Evolutionary conservation across 2,797 vertebrate species (phyloP).

Genomic region (Argyrosomus regius): DNA sequence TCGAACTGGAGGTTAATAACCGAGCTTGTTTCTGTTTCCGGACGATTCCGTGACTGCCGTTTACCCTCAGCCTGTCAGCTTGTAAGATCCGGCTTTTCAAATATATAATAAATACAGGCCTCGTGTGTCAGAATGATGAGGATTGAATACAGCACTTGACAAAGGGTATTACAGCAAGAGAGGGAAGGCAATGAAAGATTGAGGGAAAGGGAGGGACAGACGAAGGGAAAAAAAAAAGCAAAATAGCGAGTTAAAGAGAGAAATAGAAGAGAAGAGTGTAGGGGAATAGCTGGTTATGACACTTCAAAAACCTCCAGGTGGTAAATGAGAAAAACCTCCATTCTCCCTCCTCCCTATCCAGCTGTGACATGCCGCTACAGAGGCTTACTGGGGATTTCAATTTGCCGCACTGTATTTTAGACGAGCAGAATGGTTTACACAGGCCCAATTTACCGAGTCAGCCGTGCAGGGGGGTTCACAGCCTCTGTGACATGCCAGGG

Average conservation of each 20-base stretch:
- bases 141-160: constrained; percentile 60
- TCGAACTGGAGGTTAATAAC: constrained; percentile 63
- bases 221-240: constrained; percentile 9
- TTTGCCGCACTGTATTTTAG: constrained; percentile 80
- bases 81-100: constrained; percentile 50
- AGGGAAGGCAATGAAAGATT: constrained; percentile 20
- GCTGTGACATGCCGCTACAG: constrained; percentile 76
- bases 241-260: constrained; percentile 47
- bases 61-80: constrained; percentile 65
- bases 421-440: constrained; percentile 80
- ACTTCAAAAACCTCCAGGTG: constrained; percentile 81
- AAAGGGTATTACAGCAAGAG: constrained; percentile 48
- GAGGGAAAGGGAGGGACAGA: constrained; percentile 1
- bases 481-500: constrained; percentile 67
- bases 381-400: constrained; percentile 81
- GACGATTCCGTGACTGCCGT: constrained; percentile 62
- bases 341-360: constrained; percentile 71
- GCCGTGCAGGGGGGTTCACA: constrained; percentile 62
- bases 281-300: constrained; percentile 73
- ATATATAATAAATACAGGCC: constrained; percentile 62
- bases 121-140: constrained; percentile 60
- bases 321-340: constrained; percentile 80
- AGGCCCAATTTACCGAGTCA: constrained; percentile 77
- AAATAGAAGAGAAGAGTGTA: constrained; percentile 43
- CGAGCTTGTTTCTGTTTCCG: constrained; percentile 55